Conservation (phyloP, 1,140 invertebrate species). For the Zaprionus capensis region DNA sequence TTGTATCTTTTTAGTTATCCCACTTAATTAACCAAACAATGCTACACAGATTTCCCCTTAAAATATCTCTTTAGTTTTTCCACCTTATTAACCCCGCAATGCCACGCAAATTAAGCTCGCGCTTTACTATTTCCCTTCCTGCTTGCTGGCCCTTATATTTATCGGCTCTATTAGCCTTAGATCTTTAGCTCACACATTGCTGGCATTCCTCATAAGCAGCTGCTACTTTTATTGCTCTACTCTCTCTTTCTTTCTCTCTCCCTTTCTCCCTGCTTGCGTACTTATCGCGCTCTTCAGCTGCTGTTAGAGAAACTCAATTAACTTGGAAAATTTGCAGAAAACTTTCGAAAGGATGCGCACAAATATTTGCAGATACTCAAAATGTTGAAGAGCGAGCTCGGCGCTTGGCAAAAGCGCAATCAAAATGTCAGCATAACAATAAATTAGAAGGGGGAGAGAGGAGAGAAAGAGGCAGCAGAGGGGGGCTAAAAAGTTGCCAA, state of each 20-base stretch:
- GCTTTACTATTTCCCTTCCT: background rate
- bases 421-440: slow-evolving; percentile 73
- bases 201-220: slow-evolving; percentile 17
- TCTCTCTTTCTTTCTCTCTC: background rate
- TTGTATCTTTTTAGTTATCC: background rate
- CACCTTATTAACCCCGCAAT: slow-evolving; percentile 1
- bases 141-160: background rate
- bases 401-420: slow-evolving; percentile 53
- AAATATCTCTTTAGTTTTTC: slow-evolving; percentile 6
- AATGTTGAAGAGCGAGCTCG: slow-evolving; percentile 22
- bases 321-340: slow-evolving; percentile 51
- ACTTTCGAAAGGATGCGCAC: slow-evolving; percentile 54
- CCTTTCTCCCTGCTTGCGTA: too few species aligned
- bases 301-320: slow-evolving; percentile 71
- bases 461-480: background rate
- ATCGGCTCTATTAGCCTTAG: slow-evolving; percentile 14
- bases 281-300: background rate
- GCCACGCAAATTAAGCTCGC: slow-evolving; percentile 1
- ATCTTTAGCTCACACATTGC: slow-evolving; percentile 2
- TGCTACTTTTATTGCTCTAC: background rate
- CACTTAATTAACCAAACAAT: background rate
- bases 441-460: slow-evolving; percentile 50
- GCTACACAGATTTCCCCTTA: background rate
- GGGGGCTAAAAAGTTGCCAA: slow-evolving; percentile 42
- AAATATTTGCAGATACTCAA: slow-evolving; percentile 71